Conservation (phyloP, 1,140 invertebrate species). For the Cotesia vestalis region DNA sequence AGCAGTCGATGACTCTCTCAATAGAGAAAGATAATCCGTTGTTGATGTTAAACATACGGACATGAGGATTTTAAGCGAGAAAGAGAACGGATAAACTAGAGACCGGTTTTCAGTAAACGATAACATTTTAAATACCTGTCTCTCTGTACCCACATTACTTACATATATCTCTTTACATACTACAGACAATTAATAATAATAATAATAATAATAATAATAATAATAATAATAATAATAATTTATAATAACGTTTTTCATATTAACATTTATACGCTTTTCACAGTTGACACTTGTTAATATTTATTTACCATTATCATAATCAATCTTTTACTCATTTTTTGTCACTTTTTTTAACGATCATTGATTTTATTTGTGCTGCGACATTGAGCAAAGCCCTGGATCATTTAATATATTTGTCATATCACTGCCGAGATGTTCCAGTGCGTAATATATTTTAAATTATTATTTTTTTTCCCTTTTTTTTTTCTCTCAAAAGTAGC, state of each 20-base stretch:
- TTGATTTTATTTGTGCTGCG: slow-evolving; percentile 5
- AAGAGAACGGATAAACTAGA: slow-evolving; percentile 2
- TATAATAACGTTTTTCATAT: too few relatives aligned
- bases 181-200: too few relatives aligned
- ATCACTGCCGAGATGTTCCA: neutral
- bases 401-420: neutral
- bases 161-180: neutral
- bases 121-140: neutral
- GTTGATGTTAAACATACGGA: neutral
- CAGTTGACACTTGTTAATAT: too few relatives aligned
- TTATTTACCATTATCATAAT: neutral
- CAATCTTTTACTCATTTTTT: neutral
- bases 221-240: too few relatives aligned
- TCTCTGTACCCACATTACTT: neutral
- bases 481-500: neutral
- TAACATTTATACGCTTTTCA: too few relatives aligned
- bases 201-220: too few relatives aligned
- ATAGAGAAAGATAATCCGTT: slow-evolving; percentile 7
- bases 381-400: slow-evolving; percentile 6
- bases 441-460: neutral
- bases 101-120: slow-evolving; percentile 18
- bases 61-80: neutral
- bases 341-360: neutral
- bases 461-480: too few relatives aligned
- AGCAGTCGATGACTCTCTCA: neutral